Conservation (phyloP, 2,797 vertebrate species). For the Pelodytes ibericus region DNA sequence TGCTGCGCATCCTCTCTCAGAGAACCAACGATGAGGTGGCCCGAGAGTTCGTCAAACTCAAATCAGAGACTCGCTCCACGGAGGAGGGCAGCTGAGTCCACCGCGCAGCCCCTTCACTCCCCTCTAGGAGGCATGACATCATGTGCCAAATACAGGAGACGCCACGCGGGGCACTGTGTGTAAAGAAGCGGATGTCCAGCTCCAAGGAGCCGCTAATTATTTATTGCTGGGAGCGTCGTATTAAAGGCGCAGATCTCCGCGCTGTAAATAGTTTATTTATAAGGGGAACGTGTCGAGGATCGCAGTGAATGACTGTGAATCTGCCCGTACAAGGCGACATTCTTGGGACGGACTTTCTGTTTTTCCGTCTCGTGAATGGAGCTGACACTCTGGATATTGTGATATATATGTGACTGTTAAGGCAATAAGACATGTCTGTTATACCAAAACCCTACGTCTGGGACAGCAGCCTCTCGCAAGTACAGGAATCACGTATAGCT, state of each 20-base stretch:
- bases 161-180: too few relatives aligned
- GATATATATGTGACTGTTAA: slow-evolving; percentile 29
- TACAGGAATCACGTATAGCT: not conserved
- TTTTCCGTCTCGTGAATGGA: not conserved
- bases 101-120: not conserved
- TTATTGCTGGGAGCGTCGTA: slow-evolving; percentile 63
- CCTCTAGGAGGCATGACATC: slow-evolving; percentile 52
- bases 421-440: not conserved
- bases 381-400: not conserved
- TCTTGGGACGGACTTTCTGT: not conserved
- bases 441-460: too few relatives aligned
- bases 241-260: slow-evolving; percentile 58
- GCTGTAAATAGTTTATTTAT: slow-evolving; percentile 67
- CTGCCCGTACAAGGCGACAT: slow-evolving; percentile 50
- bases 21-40: slow-evolving; percentile 95
- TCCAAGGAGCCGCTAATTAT: slow-evolving; percentile 55
- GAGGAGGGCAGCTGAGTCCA: slow-evolving; percentile 93
- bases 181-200: too few relatives aligned
- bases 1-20: slow-evolving; percentile 94
- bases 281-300: slow-evolving; percentile 40
- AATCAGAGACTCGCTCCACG: slow-evolving; percentile 89
- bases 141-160: slow-evolving; percentile 76
- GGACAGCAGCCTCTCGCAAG: not conserved
- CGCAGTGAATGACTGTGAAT: slow-evolving; percentile 61
- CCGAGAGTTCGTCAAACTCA: slow-evolving; percentile 94